Evolutionary conservation across 2,888 invertebrate genomes (phyloP), one percentile per base, ranked within the genome.

Genomic region (Rhabditoides inermis): DNA sequence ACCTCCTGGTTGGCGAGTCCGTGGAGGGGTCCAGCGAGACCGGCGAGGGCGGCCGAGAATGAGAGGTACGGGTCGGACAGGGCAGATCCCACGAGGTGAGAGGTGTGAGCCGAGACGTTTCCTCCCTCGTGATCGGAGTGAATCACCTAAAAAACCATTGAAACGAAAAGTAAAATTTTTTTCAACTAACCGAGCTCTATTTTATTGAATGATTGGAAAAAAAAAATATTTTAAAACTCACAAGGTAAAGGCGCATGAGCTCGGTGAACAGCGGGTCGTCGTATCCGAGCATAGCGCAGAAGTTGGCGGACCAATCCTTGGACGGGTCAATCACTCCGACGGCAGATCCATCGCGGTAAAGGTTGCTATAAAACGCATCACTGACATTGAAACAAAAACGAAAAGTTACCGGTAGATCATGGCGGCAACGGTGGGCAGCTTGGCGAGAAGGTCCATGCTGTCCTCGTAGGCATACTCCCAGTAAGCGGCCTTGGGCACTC

Each of bases 361-460:
- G 82, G 79, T 92, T 92, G 60, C n/a, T n/a, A n/a, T n/a, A n/a
- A n/a, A n/a, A n/a, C n/a, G n/a, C n/a, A n/a, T n/a, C n/a, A n/a
- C n/a, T n/a, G n/a, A n/a, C n/a, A n/a, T n/a, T n/a, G n/a, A n/a
- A n/a, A n/a, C n/a, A n/a, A n/a, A n/a, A n/a, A n/a, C n/a, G n/a
- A n/a, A n/a, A n/a, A n/a, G n/a, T n/a, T n/a, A n/a, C n/a, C 90
- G 84, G 81, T 92, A 92, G 75, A 92, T 91, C 18, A 88, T 88
- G 18, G 92, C 89, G 1, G 91, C 92, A 20, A 92, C 84, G 23
- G 90, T 90, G 0, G 92, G 90, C 76, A 92, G 80, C 79, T 92
- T 91, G 47, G 91, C 91, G 76, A 92, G 90, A 70, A 92, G 81
- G 78, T 90, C 87, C 88, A 92, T 90, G 18, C 88, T 83, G 79